A percentile compares a stretch with the other conserved stretches of the same genome.
These are phyloP conservation scores for Poeciliopsis retropinna DNA, from an alignment of 2,113 vertebrate genomes.

Conservation along the genomic window DNA sequence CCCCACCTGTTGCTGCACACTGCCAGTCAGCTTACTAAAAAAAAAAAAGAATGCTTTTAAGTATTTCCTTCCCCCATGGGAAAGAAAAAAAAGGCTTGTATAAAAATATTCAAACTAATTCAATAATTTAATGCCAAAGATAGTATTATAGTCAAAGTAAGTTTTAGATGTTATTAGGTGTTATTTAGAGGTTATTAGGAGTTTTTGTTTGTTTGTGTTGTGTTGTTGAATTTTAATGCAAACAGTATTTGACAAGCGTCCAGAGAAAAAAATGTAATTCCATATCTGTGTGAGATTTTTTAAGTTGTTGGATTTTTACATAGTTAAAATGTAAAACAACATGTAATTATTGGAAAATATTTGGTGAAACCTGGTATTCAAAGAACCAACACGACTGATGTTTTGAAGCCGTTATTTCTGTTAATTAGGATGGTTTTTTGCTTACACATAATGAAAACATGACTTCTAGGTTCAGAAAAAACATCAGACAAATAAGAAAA, in stretches of 20 bases:
- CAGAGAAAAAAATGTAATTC: too few species aligned
- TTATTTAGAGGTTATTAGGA: too few species aligned
- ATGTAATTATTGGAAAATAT: not conserved
- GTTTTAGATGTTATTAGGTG: too few species aligned
- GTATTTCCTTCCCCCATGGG: not conserved
- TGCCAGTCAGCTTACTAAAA: not conserved
- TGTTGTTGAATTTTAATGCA: not conserved
- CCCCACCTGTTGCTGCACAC: not conserved
- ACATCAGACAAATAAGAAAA: too few species aligned
- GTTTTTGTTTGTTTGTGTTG: not conserved
- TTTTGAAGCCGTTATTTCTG: too few species aligned
- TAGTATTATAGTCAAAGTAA: not conserved
- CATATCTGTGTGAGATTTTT: not conserved
- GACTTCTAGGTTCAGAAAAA: too few species aligned
- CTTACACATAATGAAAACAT: too few species aligned
- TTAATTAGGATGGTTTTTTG: too few species aligned
- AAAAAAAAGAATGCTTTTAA: not conserved
- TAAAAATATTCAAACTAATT: not conserved
- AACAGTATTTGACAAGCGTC: too few species aligned
- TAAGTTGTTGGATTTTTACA: too few species aligned
- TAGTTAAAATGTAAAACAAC: not conserved
- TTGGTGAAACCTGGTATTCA: not conserved
- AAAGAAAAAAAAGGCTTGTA: not conserved
- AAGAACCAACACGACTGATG: not conserved
- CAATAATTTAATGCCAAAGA: not conserved